Conservation (phyloP, 2,113 vertebrate genomes). For the Xenopus borealis region DNA sequence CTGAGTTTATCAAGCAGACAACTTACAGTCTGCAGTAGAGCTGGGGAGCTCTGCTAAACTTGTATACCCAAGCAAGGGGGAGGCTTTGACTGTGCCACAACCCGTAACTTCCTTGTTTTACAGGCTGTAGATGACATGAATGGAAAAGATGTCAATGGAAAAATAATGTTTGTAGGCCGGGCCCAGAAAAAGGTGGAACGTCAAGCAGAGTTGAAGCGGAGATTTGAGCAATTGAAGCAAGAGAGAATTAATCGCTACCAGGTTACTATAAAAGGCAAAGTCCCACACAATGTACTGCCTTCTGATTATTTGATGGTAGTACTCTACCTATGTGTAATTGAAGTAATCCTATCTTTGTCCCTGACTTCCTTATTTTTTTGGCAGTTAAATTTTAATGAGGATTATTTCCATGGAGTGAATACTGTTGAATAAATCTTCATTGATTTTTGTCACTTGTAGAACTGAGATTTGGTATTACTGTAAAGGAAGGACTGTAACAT, state of each 20-base stretch:
- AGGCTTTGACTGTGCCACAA: too few relatives aligned
- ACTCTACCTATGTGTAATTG: too few relatives aligned
- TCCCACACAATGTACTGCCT: not conserved
- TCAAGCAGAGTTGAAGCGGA: slow-evolving; percentile 91
- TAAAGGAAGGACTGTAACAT: too few relatives aligned
- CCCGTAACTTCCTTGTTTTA: slow-evolving; percentile 13
- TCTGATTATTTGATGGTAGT: too few relatives aligned
- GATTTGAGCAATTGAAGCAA: slow-evolving; percentile 94
- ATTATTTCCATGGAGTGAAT: too few relatives aligned
- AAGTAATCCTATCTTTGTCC: too few relatives aligned
- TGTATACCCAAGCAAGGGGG: not conserved
- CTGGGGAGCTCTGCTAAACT: slow-evolving; percentile 25
- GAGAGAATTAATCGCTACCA: slow-evolving; percentile 96
- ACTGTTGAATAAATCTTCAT: too few relatives aligned
- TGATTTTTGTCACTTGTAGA: too few relatives aligned
- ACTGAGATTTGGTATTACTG: too few relatives aligned
- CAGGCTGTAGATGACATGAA: slow-evolving; percentile 98
- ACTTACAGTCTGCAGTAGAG: slow-evolving; percentile 19
- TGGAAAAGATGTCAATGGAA: slow-evolving; percentile 90
- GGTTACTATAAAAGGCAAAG: slow-evolving; percentile 60
- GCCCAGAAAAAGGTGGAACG: slow-evolving; percentile 98
- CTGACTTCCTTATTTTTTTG: too few relatives aligned
- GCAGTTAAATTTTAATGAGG: too few relatives aligned
- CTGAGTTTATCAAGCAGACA: slow-evolving; percentile 25
- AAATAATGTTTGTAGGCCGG: slow-evolving; percentile 91